phyloP scores from a whole-genome alignment of 2,888 invertebrate species.

The Slavum lentiscoides region DNA sequence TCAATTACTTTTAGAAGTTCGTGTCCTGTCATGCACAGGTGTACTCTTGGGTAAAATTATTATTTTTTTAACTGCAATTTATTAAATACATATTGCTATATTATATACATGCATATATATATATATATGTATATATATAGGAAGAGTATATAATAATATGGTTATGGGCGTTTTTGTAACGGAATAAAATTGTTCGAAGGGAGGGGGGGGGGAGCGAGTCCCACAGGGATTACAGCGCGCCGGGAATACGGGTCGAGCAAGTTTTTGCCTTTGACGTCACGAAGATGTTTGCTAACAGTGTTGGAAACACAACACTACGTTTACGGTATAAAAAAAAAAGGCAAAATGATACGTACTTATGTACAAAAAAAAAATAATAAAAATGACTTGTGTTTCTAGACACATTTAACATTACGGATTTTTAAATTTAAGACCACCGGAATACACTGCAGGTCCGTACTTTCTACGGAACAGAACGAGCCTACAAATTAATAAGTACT shows the following conservation, averaged over 20 bases:
- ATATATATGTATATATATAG: conserved; percentile 19
- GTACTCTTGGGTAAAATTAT: conserved; percentile 47
- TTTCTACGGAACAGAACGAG: not conserved
- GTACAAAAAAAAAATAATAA: conserved; percentile 2
- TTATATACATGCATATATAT: conserved; percentile 32
- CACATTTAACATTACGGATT: conserved; percentile 16
- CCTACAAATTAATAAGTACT: conserved; percentile 28
- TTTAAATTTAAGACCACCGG: not conserved
- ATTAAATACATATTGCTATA: conserved; percentile 29
- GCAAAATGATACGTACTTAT: not conserved
- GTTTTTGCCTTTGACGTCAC: conserved; percentile 51
- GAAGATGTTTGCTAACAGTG: conserved; percentile 52
- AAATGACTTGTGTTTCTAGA: not conserved
- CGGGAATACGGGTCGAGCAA: conserved; percentile 50
- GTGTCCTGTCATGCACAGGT: conserved; percentile 31
- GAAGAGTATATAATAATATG: conserved; percentile 35
- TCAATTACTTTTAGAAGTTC: conserved; percentile 40
- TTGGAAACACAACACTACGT: conserved; percentile 52
- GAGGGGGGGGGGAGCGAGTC: conserved; percentile 20
- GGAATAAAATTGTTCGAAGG: conserved; percentile 30
- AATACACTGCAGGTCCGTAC: not conserved
- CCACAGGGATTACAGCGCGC: conserved; percentile 44
- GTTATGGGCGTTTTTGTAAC: conserved; percentile 42
- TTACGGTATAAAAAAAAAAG: conserved; percentile 31
- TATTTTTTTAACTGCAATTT: conserved; percentile 37